phyloP scores from a whole-genome alignment of 2,113 vertebrate species.

The Pomatostomus ruficeps region DNA sequence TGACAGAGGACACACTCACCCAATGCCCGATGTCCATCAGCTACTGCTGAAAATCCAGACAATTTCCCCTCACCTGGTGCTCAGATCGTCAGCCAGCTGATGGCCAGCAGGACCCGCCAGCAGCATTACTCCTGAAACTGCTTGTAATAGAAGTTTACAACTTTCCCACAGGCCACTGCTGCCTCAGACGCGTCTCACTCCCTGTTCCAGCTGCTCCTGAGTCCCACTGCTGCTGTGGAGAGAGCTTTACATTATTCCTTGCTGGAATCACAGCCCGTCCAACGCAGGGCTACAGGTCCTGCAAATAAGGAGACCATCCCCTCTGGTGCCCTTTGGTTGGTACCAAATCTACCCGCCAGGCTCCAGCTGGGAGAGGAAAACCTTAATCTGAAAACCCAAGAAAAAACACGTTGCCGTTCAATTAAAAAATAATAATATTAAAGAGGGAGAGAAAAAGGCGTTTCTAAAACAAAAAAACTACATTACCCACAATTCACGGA shows the following conservation, averaged over 20 bases:
- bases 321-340: neutral
- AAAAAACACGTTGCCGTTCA: neutral
- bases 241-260: neutral
- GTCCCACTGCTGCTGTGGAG: neutral
- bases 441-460: accelerated
- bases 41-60: accelerated
- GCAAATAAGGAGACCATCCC: neutral
- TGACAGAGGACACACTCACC: neutral
- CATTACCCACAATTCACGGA: constrained; percentile 80
- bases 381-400: neutral
- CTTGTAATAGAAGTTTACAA: neutral
- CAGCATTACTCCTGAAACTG: neutral
- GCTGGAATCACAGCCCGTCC: neutral
- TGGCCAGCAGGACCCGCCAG: neutral
- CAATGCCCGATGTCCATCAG: accelerated
- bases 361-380: neutral
- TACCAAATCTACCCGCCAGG: neutral
- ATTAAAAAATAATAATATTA: neutral
- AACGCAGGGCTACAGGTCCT: neutral
- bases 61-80: neutral
- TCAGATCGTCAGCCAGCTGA: neutral
- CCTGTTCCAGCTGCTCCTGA: neutral
- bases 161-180: neutral
- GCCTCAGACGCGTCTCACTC: neutral
- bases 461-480: constrained; percentile 64